phyloP scores from a whole-genome alignment of 2,797 vertebrate species.

The Thamnophis elegans region DNA sequence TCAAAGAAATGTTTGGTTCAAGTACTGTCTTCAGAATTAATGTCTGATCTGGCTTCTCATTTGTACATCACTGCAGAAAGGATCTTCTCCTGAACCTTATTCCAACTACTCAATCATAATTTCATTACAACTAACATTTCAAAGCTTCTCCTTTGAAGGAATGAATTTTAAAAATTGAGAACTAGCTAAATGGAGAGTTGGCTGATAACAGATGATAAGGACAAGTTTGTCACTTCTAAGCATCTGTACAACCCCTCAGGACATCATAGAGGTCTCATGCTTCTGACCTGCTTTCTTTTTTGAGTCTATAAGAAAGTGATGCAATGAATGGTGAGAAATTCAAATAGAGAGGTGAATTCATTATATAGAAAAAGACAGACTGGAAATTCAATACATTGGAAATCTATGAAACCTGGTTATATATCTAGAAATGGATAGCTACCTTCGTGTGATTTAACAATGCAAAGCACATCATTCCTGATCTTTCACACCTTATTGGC shows the following conservation, averaged over 20 bases:
- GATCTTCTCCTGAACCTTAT: not conserved
- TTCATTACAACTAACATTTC: not conserved
- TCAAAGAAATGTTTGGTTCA: not conserved
- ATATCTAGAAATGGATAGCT: slow-evolving; percentile 22
- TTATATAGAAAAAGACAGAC: not conserved
- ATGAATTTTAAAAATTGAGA: not conserved
- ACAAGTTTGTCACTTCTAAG: not conserved
- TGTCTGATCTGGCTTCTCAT: not conserved
- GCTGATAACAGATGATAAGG: not conserved
- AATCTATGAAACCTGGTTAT: slow-evolving; percentile 19
- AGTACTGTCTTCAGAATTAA: not conserved
- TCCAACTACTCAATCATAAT: not conserved
- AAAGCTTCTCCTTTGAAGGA: not conserved
- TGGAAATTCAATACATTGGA: not conserved
- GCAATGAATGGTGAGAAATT: not conserved
- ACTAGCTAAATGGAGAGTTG: not conserved
- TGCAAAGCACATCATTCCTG: slow-evolving; percentile 45
- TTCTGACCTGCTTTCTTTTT: not conserved
- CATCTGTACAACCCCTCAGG: not conserved
- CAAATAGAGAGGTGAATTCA: not conserved
- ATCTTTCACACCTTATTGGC: slow-evolving; percentile 48
- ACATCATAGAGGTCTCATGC: not conserved
- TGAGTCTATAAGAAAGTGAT: not conserved
- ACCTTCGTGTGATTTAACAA: slow-evolving; percentile 45
- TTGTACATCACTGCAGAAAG: not conserved